Base-by-base conservation (phyloP, 37 sponge, comb jelly and placozoan species). In the Chondrilla cf. caribensis region DNA sequence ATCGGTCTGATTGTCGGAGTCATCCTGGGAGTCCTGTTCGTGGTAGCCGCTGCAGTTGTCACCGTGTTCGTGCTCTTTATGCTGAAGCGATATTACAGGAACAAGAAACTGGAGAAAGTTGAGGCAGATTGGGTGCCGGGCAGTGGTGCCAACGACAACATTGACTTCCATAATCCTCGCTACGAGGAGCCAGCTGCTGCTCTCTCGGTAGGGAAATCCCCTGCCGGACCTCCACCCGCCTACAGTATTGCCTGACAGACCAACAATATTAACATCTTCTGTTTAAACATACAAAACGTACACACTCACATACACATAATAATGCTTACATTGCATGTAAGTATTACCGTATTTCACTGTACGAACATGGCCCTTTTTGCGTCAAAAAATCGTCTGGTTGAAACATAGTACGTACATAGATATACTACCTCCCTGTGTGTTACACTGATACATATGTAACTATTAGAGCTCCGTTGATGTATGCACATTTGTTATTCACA, bases 161-260 rank as follows among this genome's bases (percentile, higher is more conserved):
- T 73, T 37, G 36, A 40, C 24, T 73, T 73, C 14, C 41, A 73
- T 15, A 73, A 73, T 73, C 76, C 76, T 73, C 76, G 76, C 76
- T 73, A 39, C 40, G 76, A 73, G 41, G 76, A 73, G n/a, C 76
- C 76, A 38, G 18, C 64, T 62, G 9, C 51, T 11, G 9, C 6
- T 6, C 9, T 6, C 6, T 7, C 64, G 29, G 6, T 15, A 4
- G 18, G 22, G 29, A 15, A 15, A 28, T 7, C 25, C 18, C 29
- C 25, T 6, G 18, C 8, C 6, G 25, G 29, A 29, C 64, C 64
- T 5, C 64, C 64, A 9, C 64, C 64, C 22, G 64, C 5, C 29
- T 62, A 62, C 64, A 47, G 51, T 11, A 11, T 47, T 47, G 51
- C 51, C 6, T 47, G 51, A 47, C 9, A 47, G 11, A 11, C 51